Evolutionary conservation across 2,888 invertebrate species (phyloP).

Genomic region (Caenorhabditis macrosperma): DNA sequence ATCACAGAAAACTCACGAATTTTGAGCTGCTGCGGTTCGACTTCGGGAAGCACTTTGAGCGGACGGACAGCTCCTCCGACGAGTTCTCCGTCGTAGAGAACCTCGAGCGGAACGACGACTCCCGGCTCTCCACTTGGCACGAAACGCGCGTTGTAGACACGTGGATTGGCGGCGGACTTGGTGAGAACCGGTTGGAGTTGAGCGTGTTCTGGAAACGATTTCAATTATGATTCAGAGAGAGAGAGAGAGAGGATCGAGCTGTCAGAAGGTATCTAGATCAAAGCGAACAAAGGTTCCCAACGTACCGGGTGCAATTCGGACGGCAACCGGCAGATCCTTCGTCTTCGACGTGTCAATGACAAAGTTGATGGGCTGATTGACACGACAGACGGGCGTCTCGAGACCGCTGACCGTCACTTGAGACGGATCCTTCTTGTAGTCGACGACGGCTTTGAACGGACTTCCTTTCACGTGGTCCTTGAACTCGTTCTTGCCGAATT

Average conservation of each 20-base stretch:
- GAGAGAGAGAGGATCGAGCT: too few species aligned
- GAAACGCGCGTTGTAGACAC: constrained; percentile 57
- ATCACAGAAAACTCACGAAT: constrained; percentile 46
- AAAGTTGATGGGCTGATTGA: constrained; percentile 59
- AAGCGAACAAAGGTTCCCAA: too few species aligned
- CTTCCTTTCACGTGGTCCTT: constrained; percentile 67
- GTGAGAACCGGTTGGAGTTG: constrained; percentile 41
- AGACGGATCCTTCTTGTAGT: constrained; percentile 60
- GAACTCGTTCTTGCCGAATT: constrained; percentile 65
- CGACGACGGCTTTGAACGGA: constrained; percentile 65
- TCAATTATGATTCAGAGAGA: too few species aligned
- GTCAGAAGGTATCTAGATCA: background rate
- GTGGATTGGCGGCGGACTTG: constrained; percentile 39
- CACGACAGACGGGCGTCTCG: constrained; percentile 37
- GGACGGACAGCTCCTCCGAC: constrained; percentile 44
- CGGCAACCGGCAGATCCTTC: constrained; percentile 55
- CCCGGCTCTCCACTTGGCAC: constrained; percentile 57
- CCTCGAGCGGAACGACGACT: constrained; percentile 54
- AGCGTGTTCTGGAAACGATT: constrained; percentile 17
- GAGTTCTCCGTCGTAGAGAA: constrained; percentile 64
- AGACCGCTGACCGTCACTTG: constrained; percentile 58
- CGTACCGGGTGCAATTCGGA: constrained; percentile 40
- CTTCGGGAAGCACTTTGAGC: constrained; percentile 52
- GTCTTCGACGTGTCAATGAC: constrained; percentile 63
- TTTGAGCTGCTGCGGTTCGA: constrained; percentile 51